Base-by-base conservation (phyloP, 64 coral and sea anemone species). In the Trachythela sp. region DNA sequence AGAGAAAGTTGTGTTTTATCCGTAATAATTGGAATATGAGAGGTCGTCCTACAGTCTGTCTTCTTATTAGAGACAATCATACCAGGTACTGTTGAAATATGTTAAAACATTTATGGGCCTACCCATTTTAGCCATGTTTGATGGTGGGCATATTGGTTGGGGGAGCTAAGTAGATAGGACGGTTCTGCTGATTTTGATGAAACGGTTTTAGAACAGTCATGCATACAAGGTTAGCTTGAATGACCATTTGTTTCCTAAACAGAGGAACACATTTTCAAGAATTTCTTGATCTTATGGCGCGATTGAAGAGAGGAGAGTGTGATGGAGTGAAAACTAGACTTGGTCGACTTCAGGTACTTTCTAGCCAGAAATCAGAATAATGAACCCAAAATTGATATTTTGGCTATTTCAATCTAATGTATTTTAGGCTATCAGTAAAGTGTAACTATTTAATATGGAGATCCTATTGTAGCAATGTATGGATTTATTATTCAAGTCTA, bases 21-120 rank as follows among this genome's bases (percentile, higher is more conserved):
- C 93, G 96, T 10, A 99, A 94, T 84, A 99, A 99, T 54, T 99
- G 96, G 96, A 94, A 90, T 45, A 89, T 99, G 89, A 88, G 92
- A 52, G 96, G 96, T 48, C 83, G 96, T 32, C 96, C 96, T 41
- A 99, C 96, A 4, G 58, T 99, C 40, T 95, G 93, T n/a, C 90
- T 99, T 30, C 87, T 99, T 42, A 54, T 99, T 6, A 80, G 94
- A 84, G 96, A 99, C 58, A 94, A 93, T 33, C 94, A 91, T 39
- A 70, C 93, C 77, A 94, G 93, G 96, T 99, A 8, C 76, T 80
- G 5, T 31, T n/a, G n/a, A n/a, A n/a, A n/a, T n/a, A n/a, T n/a
- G n/a, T 45, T 45, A 45, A 45, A 45, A 45, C 42, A 45, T 45
- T 8, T 64, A 77, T 52, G 35, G 13, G 10, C 45, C 49, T 15